Conservation (phyloP, 2,797 vertebrate species). For the Taeniopygia guttata region DNA sequence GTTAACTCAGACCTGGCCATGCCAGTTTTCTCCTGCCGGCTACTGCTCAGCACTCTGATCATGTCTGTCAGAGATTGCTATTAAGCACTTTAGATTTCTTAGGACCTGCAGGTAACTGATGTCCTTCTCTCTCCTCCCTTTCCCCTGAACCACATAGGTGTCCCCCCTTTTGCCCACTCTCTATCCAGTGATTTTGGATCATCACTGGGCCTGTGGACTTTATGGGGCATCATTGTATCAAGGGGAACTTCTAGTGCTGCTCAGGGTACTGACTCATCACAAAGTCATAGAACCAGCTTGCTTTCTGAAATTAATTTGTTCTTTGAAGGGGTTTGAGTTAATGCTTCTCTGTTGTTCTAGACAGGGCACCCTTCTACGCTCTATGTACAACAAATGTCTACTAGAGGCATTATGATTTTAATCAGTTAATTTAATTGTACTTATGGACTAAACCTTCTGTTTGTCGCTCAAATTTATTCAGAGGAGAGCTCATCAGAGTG, state of each 20-base stretch:
- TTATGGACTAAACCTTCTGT: neutral
- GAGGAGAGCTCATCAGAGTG: neutral
- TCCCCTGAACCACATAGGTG: accelerated
- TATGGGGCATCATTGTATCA: neutral
- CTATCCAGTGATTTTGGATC: neutral
- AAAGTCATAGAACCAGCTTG: neutral
- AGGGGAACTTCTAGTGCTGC: neutral
- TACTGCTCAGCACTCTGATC: neutral
- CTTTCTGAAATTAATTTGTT: neutral
- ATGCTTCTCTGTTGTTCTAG: neutral
- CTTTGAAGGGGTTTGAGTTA: neutral
- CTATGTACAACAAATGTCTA: neutral
- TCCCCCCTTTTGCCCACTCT: neutral
- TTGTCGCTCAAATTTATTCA: neutral
- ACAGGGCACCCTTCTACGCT: neutral
- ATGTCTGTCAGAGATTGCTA: accelerated
- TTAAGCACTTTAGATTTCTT: neutral
- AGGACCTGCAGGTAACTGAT: neutral
- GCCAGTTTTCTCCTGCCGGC: neutral
- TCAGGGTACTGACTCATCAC: neutral
- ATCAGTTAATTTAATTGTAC: neutral
- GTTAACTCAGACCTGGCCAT: neutral
- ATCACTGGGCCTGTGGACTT: neutral
- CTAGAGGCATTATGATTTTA: neutral
- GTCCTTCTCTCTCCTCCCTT: neutral